These are phyloP conservation scores for Trisateles emortualis DNA, from an alignment of 2,888 invertebrate genomes.

Conservation along the genomic window DNA sequence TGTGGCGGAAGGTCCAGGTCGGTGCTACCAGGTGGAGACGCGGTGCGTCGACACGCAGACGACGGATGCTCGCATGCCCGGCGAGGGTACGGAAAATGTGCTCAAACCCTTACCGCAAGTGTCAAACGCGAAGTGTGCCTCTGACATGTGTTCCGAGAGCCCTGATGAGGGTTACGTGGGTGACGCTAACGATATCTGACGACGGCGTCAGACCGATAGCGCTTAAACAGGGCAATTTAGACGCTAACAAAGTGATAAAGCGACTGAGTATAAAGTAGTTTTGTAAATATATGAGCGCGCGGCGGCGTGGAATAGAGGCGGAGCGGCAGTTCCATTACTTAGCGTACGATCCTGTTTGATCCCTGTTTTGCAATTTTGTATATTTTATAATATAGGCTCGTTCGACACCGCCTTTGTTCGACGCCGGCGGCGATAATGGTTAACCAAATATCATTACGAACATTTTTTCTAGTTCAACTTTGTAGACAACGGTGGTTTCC, in stretches of 20 bases:
- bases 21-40: constrained; percentile 85
- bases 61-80: constrained; percentile 78
- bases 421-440: constrained; percentile 37
- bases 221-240: constrained; percentile 78
- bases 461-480: constrained; percentile 46
- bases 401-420: constrained; percentile 43
- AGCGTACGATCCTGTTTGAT: constrained; percentile 48
- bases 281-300: constrained; percentile 62
- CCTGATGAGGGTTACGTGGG: constrained; percentile 96
- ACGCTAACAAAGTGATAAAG: constrained; percentile 83
- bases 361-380: constrained; percentile 64
- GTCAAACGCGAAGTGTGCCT: constrained; percentile 81
- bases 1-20: constrained; percentile 76
- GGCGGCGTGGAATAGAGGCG: constrained; percentile 48
- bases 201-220: constrained; percentile 79
- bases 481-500: constrained; percentile 21
- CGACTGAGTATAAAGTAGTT: constrained; percentile 83
- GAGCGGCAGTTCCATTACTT: constrained; percentile 42
- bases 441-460: constrained; percentile 51
- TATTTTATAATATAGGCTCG: constrained; percentile 50
- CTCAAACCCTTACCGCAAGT: constrained; percentile 79
- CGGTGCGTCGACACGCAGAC: constrained; percentile 89
- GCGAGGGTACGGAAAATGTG: constrained; percentile 73
- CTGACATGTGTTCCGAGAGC: constrained; percentile 90
- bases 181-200: constrained; percentile 92